phyloP scores from a whole-genome alignment of 2,888 invertebrate genomes.

The Tanytarsus gracilentus region DNA sequence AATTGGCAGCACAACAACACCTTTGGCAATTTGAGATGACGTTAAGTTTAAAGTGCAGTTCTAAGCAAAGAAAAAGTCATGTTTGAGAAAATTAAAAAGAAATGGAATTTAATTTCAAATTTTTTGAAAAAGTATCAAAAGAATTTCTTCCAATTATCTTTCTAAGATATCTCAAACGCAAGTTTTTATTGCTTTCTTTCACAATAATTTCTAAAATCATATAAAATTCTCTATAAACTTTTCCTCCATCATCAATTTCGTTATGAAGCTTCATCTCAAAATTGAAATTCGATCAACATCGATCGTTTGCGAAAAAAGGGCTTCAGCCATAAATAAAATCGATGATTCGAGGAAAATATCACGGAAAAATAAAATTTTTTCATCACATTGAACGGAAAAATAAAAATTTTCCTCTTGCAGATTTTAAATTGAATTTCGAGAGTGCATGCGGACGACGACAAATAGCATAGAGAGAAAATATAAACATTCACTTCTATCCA shows the following conservation, averaged over 20 bases:
- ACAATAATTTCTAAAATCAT: too few species aligned
- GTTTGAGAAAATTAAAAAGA: slow-evolving; percentile 21
- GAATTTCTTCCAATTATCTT: too few species aligned
- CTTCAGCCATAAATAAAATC: too few species aligned
- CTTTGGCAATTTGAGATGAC: background rate
- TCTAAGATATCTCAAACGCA: slow-evolving; percentile 14
- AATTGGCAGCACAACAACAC: background rate
- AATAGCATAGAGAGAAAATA: background rate
- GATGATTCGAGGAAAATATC: too few species aligned
- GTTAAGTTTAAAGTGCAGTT: too few species aligned
- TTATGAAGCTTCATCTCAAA: background rate
- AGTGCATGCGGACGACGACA: background rate
- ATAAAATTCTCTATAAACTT: too few species aligned
- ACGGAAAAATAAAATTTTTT: slow-evolving; percentile 27
- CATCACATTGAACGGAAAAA: slow-evolving; percentile 25
- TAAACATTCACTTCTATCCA: too few species aligned
- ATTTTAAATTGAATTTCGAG: slow-evolving; percentile 15
- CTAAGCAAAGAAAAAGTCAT: slow-evolving; percentile 28
- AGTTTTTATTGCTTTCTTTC: slow-evolving; percentile 9
- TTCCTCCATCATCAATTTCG: too few species aligned
- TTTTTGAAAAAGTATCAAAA: too few species aligned
- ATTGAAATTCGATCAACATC: background rate
- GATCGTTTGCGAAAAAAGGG: too few species aligned
- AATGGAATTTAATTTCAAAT: too few species aligned
- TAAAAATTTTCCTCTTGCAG: slow-evolving; percentile 24